A percentile compares a stretch with the other conserved stretches of the same genome.
Evolutionary conservation across 2,888 invertebrate species (phyloP).

Genomic region (Xylophagus ater): DNA sequence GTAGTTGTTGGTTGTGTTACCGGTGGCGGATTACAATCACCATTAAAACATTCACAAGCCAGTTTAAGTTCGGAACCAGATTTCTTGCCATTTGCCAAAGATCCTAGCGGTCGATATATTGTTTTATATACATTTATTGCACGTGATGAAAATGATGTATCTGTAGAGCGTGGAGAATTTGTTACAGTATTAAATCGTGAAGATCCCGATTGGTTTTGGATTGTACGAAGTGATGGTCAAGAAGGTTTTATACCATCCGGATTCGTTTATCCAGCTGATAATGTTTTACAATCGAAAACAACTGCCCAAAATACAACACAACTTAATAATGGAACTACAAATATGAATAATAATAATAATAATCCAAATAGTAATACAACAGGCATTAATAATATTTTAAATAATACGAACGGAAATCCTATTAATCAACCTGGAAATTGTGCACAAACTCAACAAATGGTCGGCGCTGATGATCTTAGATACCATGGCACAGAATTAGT

Average conservation of each 20-base stretch:
- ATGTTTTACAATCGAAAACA: constrained; percentile 47
- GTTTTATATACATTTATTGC: constrained; percentile 89
- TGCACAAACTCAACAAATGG: constrained; percentile 27
- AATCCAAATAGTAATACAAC: constrained; percentile 11
- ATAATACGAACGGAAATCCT: constrained; percentile 16
- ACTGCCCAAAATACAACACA: constrained; percentile 24
- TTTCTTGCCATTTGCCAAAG: constrained; percentile 61
- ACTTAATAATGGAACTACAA: constrained; percentile 7
- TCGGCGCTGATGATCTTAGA: constrained; percentile 51
- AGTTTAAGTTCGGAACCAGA: constrained; percentile 46
- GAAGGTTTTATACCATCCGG: constrained; percentile 94
- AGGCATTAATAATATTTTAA: constrained; percentile 15
- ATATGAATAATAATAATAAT: constrained; percentile 17
- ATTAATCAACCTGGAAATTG: not conserved
- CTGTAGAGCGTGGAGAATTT: constrained; percentile 86
- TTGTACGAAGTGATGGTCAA: constrained; percentile 80
- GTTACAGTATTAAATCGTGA: constrained; percentile 92
- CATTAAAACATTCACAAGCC: constrained; percentile 38
- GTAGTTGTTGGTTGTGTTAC: constrained; percentile 15
- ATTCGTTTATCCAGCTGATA: constrained; percentile 83
- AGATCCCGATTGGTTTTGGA: constrained; percentile 96
- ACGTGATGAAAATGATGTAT: constrained; percentile 86
- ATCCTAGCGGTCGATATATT: constrained; percentile 81
- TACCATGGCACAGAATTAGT: constrained; percentile 86
- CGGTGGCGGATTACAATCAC: constrained; percentile 21